Conservation (phyloP, 1,140 invertebrate species). For the Ooceraea biroi region DNA sequence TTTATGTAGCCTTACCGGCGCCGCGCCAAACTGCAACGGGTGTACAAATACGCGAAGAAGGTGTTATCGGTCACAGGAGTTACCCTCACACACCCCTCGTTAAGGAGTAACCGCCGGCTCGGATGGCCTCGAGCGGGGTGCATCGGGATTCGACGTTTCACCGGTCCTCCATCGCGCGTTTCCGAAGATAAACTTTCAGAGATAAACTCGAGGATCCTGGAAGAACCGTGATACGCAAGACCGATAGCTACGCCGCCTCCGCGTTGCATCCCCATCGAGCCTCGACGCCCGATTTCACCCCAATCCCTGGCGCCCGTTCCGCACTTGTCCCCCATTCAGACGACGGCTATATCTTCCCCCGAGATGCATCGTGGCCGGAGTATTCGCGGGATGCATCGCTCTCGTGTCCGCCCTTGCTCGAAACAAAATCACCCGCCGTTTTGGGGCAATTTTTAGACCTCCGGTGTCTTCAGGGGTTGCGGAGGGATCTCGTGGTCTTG, state of each 20-base stretch:
- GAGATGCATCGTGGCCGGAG: slow-evolving; percentile 65
- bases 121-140: slow-evolving; percentile 41
- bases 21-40: slow-evolving; percentile 53
- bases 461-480: neutral
- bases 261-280: slow-evolving; percentile 73
- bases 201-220: slow-evolving; percentile 77
- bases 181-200: slow-evolving; percentile 76
- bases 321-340: slow-evolving; percentile 46
- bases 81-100: slow-evolving; percentile 68
- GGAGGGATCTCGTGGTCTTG: neutral
- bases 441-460: slow-evolving; percentile 53
- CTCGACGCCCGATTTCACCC: slow-evolving; percentile 70
- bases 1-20: slow-evolving; percentile 53
- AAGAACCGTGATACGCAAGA: slow-evolving; percentile 76
- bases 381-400: slow-evolving; percentile 61
- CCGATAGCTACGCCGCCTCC: slow-evolving; percentile 77
- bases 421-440: slow-evolving; percentile 50
- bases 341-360: slow-evolving; percentile 64
- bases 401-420: slow-evolving; percentile 17
- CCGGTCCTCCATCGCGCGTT: slow-evolving; percentile 52
- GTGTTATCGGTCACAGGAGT: slow-evolving; percentile 67
- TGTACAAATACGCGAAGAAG: slow-evolving; percentile 66
- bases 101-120: slow-evolving; percentile 69
- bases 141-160: slow-evolving; percentile 64
- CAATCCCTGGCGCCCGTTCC: slow-evolving; percentile 10